Conservation (phyloP, 1,140 invertebrate species). For the Doryteuthis pealeii region DNA sequence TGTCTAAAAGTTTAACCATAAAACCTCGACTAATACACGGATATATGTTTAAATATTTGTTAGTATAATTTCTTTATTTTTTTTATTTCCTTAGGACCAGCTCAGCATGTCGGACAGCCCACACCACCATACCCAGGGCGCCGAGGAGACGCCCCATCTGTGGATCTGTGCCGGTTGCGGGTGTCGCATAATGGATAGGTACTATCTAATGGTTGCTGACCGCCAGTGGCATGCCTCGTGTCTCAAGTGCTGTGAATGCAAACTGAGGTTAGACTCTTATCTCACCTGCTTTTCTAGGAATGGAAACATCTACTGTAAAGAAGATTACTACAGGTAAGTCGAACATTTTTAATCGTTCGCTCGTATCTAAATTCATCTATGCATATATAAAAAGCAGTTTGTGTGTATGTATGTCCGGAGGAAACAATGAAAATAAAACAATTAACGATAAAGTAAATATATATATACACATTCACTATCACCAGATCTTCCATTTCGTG, state of each 20-base stretch:
- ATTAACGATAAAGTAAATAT: no score
- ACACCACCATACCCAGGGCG: background rate
- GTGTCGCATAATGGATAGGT: constrained; percentile 75
- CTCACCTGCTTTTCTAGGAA: constrained; percentile 89
- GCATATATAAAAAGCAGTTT: no score
- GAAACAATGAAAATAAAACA: no score
- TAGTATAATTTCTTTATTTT: no score
- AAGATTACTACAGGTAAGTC: constrained; percentile 93
- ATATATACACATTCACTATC: no score
- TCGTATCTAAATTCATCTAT: no score
- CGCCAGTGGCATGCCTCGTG: constrained; percentile 84
- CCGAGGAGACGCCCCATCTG: background rate
- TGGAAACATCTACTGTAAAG: constrained; percentile 93
- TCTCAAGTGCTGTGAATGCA: constrained; percentile 81
- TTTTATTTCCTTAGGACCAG: background rate
- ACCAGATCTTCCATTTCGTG: no score
- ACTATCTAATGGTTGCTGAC: constrained; percentile 84
- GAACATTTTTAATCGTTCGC: no score
- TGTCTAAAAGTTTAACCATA: no score
- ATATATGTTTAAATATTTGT: no score
- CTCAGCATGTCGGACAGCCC: background rate
- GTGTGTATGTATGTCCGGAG: no score
- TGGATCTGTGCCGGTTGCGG: constrained; percentile 78
- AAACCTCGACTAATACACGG: no score
- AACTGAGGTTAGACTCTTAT: constrained; percentile 80